Evolutionary conservation across 2,113 vertebrate genomes (phyloP).

Genomic region (Calyptomena viridis): DNA sequence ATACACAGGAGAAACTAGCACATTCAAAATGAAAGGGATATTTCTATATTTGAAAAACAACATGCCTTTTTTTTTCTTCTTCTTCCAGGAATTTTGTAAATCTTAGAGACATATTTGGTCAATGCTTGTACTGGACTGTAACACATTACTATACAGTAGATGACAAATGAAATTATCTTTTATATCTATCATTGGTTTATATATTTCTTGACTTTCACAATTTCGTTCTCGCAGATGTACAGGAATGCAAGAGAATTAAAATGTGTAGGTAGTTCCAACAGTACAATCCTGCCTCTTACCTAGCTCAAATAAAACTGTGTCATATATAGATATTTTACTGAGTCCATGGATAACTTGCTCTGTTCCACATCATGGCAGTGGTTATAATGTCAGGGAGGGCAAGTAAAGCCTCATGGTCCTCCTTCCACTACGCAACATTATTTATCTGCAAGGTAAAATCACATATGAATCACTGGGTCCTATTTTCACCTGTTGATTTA

Average conservation of each 20-base stretch:
- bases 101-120: not conserved
- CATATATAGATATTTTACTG: not conserved
- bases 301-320: not conserved
- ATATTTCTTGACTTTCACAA: not conserved
- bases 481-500: not conserved
- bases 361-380: not conserved
- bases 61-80: not conserved
- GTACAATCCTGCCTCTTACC: not conserved
- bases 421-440: not conserved
- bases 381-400: not conserved
- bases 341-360: not conserved
- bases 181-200: not conserved
- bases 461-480: not conserved
- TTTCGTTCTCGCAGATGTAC: not conserved
- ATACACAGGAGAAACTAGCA: not conserved
- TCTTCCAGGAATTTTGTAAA: constrained; percentile 26
- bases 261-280: not conserved
- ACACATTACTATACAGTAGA: constrained; percentile 16
- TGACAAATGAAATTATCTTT: constrained; percentile 18
- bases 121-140: not conserved
- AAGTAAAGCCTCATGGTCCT: not conserved
- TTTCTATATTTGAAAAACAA: not conserved
- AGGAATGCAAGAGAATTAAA: constrained; percentile 37
- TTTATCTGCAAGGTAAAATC: not conserved
- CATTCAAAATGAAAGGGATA: not conserved